Percentiles rank a stretch among this genome's conserved stretches.
Conservation (phyloP, 2,797 vertebrate genomes). For the Gadopsis marmoratus region DNA sequence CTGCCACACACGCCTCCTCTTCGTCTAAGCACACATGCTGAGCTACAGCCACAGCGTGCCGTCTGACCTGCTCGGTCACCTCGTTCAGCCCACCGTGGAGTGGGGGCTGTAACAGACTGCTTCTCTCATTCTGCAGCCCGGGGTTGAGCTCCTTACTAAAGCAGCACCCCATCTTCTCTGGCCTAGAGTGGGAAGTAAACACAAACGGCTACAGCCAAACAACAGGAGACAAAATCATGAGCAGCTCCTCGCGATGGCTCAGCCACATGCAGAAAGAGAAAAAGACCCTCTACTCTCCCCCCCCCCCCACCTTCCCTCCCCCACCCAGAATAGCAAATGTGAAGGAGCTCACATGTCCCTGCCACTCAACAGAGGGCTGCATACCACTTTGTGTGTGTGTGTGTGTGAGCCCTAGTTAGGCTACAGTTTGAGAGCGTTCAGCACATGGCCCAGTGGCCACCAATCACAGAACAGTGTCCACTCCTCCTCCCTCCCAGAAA, state of each 20-base stretch:
- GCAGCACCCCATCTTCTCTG: constrained; percentile 84
- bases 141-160: constrained; percentile 83
- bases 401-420: constrained; percentile 65
- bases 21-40: constrained; percentile 64
- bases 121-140: constrained; percentile 74
- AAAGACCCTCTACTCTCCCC: constrained; percentile 53
- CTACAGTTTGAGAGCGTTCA: constrained; percentile 69
- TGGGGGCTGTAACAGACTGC: constrained; percentile 73
- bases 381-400: constrained; percentile 48
- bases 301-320: constrained; percentile 61
- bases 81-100: constrained; percentile 47
- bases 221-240: constrained; percentile 54
- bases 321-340: constrained; percentile 83
- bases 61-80: constrained; percentile 64
- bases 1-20: constrained; percentile 25
- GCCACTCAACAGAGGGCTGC: constrained; percentile 80
- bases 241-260: constrained; percentile 64
- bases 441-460: constrained; percentile 52
- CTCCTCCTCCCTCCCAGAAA: constrained; percentile 31
- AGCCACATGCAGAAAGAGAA: constrained; percentile 71
- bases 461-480: constrained; percentile 60
- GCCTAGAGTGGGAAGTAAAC: constrained; percentile 60
- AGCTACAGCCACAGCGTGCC: constrained; percentile 58
- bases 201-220: constrained; percentile 50
- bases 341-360: constrained; percentile 84